Conservation (phyloP, 1,140 invertebrate species). For the Caenorhabditis latens region DNA sequence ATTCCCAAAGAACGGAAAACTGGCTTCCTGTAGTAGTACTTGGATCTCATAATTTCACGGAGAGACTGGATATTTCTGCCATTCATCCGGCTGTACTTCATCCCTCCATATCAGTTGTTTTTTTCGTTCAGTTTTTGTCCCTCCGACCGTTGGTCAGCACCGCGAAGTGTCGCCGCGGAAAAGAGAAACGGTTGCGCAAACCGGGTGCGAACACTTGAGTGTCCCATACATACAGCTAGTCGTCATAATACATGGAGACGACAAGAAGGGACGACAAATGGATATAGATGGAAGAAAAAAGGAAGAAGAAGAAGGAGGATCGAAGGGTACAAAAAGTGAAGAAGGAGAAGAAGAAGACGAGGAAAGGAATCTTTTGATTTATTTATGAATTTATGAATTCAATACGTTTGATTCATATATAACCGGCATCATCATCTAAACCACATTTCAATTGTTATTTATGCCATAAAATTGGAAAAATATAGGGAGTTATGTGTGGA, state of each 20-base stretch:
- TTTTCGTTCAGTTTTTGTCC: constrained; percentile 15
- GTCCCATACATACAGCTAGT: constrained; percentile 32
- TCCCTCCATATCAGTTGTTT: constrained; percentile 35
- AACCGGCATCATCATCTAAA: background rate
- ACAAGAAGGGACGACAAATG: background rate
- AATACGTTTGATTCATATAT: constrained; percentile 31
- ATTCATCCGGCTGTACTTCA: constrained; percentile 23
- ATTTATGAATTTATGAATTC: constrained; percentile 54
- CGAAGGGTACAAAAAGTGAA: background rate
- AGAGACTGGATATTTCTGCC: constrained; percentile 31
- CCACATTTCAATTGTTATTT: constrained; percentile 41
- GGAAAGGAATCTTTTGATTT: constrained; percentile 35
- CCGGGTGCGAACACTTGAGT: constrained; percentile 53
- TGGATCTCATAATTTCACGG: constrained; percentile 36
- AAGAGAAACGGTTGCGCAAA: constrained; percentile 51
- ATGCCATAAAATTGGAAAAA: background rate
- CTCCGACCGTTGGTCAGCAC: constrained; percentile 35
- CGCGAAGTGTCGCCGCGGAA: background rate
- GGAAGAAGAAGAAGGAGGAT: background rate
- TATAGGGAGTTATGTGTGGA: background rate
- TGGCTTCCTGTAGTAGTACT: constrained; percentile 7
- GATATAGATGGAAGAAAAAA: constrained; percentile 8
- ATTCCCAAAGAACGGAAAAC: background rate
- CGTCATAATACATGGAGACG: constrained; percentile 23
- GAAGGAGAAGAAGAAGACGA: background rate